Base-by-base conservation (phyloP, 2,797 vertebrate species). In the Macropus fuliginosus region DNA sequence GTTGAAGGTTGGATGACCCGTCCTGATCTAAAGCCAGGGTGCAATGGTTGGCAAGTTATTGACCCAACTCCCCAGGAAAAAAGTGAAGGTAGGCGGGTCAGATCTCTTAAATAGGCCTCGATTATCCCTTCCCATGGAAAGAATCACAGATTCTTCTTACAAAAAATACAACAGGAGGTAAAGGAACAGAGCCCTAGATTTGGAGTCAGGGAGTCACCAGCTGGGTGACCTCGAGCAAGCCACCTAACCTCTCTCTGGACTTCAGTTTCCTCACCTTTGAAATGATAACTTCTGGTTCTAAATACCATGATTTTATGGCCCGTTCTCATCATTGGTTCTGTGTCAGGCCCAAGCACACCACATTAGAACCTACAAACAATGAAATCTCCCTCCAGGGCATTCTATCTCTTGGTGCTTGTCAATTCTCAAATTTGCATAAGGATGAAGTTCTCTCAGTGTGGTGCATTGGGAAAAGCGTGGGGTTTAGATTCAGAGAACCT, bases 41-140 rank as follows among this genome's bases (percentile, higher is more conserved):
- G 98, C 0, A 98, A 99, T 0, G 99, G 99, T n/a, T 99, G 99
- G 99, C 99, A 99, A 97, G 99, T 96, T 16, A 54, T 99, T 96
- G 99, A 99, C 97, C 99, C 99, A 0, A 99, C 99, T 0, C 99
- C 99, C 0, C 99, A 99, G 98, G 99, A 99, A 97, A 98, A 94
- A 97, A 99, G 99, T 0, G 97, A 98, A 59, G 99, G 99, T 99
- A 95, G 0, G 81, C 55, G 0, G 52, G 40, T 5, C 0, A 34
- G 56, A 13, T 13, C 62, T 3, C 31, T 87, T 81, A 6, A 81
- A 46, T 10, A 40, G 16, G 18, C 21, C 18, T 24, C 66, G 3
- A 1, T 87, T 87, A 46, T 46, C 18, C 40, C 74, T 87, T 87
- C 24, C 21, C 74, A 4, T 40, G 28, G 24, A 81, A 81, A 81